Conservation (phyloP, 1,140 invertebrate genomes). For the Halictus rubicundus region DNA sequence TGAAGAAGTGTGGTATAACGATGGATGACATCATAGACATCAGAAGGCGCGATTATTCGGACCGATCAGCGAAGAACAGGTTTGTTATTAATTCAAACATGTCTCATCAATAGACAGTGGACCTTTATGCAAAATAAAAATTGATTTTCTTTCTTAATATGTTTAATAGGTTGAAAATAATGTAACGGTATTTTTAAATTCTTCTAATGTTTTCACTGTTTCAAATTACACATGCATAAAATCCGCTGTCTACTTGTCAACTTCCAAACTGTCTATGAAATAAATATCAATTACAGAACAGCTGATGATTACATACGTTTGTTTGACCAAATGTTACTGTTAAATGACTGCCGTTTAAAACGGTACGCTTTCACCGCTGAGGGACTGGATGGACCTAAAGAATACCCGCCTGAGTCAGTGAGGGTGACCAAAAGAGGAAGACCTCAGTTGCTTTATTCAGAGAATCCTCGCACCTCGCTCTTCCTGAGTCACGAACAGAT, state of each 20-base stretch:
- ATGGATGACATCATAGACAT: conserved; percentile 67
- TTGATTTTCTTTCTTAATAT: no score
- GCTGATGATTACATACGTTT: conserved; percentile 72
- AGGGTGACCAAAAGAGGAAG: conserved; percentile 68
- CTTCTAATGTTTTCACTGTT: no score
- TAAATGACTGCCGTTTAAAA: conserved; percentile 63
- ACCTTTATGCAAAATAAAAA: no score
- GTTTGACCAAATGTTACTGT: conserved; percentile 75
- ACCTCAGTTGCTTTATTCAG: conserved; percentile 68
- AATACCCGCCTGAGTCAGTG: conserved; percentile 73
- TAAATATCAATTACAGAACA: conserved; percentile 64
- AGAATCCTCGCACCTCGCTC: conserved; percentile 73
- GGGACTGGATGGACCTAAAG: conserved; percentile 69
- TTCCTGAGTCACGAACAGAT: conserved; percentile 66
- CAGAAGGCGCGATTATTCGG: conserved; percentile 60
- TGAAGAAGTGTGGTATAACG: conserved; percentile 68
- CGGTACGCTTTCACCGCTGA: conserved; percentile 67
- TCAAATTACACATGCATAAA: no score
- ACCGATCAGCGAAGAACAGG: conserved; percentile 66
- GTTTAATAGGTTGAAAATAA: no score
- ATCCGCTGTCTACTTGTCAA: no score
- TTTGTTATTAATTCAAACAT: conserved; percentile 40
- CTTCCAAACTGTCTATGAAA: not conserved
- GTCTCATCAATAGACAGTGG: not conserved
- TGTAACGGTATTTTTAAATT: no score